Evolutionary conservation across 1,140 invertebrate genomes (phyloP), one percentile per base, ranked within the genome.

Genomic region (Heliconius nattereri): DNA sequence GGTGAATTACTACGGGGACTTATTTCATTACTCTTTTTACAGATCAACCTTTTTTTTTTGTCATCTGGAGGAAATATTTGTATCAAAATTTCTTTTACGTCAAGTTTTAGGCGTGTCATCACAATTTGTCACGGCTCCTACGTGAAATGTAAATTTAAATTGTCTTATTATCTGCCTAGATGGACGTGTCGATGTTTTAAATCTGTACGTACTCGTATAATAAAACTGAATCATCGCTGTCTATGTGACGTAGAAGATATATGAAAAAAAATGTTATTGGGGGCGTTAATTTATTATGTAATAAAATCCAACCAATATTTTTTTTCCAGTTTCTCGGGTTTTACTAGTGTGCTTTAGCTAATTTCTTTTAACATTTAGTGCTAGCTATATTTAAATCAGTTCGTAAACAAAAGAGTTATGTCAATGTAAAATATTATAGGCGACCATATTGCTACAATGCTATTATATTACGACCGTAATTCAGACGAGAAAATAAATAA

Each of bases 81-180:
- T 79, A 60, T 60, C 19, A 75, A 66, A 74, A 75, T 70, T 74
- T n/a, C 66, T 76, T 70, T 76, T 37, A 74, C 26, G 74, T 37
- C 11, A 76, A 16, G 8, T n/a, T 75, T 75, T 57, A 75, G 32
- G 37, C 26, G n/a, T 66, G 45, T 76, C 32, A 76, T 66, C 35
- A 16, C 26, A 66, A 66, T 76, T 76, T 37, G 74, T 76, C 74
- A 70, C 74, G 57, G 23, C 32, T 76, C 52, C 74, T 74, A 52
- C 26, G 16, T 37, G 23, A 52, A 76, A 76, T 66, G 74, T 60
- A 76, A 76, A 76, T 76, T 66, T 70, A 45, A 66, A 76, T 37
- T 66, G 57, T 66, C n/a, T 76, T 37, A 76, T 76, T 76, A 78
- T 29, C 45, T 16, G 13, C 45, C 45, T 72, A 54, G 16, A 72